Conservation (phyloP, 1,140 invertebrate genomes). For the Cyclargus thomasi region DNA sequence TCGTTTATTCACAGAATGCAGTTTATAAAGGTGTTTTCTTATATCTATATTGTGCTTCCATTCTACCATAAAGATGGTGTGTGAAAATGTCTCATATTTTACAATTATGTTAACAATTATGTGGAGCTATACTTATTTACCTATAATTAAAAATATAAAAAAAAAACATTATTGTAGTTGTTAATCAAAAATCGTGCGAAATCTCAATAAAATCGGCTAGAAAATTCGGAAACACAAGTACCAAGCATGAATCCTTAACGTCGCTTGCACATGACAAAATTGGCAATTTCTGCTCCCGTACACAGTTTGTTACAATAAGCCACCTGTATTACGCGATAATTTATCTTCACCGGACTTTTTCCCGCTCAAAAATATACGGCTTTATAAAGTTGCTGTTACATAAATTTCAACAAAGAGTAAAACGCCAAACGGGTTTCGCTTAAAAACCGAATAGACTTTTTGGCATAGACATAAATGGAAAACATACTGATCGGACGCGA, state of each 20-base stretch:
- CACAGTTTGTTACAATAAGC: slow-evolving; percentile 30
- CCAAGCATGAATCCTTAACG: background rate
- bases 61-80: no score
- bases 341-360: slow-evolving; percentile 36
- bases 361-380: slow-evolving; percentile 30
- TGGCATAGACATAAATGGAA: no score
- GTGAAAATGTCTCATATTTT: no score
- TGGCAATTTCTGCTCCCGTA: slow-evolving; percentile 18
- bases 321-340: slow-evolving; percentile 33
- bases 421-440: slow-evolving; percentile 22
- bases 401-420: slow-evolving; percentile 31
- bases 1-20: no score
- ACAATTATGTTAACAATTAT: no score
- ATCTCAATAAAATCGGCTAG: background rate
- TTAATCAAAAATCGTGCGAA: background rate
- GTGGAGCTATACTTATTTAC: no score
- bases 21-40: no score
- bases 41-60: no score
- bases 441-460: slow-evolving; percentile 3
- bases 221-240: background rate
- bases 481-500: no score
- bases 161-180: background rate
- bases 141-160: no score
- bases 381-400: slow-evolving; percentile 35
- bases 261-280: slow-evolving; percentile 8